A percentile compares a stretch with the other conserved stretches of the same genome.
These are phyloP conservation scores for Litoditis marina DNA, from an alignment of 2,888 invertebrate genomes.

Conservation along the genomic window DNA sequence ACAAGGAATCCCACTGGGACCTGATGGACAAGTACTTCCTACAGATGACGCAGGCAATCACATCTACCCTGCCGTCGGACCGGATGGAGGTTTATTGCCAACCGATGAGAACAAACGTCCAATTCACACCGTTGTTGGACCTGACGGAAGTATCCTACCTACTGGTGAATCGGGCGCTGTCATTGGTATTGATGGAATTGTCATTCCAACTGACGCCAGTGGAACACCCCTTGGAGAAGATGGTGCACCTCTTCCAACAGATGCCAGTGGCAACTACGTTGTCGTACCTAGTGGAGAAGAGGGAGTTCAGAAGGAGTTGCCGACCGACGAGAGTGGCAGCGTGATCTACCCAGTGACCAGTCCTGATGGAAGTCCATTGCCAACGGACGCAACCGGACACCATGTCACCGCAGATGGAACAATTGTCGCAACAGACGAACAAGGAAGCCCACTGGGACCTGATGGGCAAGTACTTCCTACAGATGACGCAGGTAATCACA, in stretches of 20 bases:
- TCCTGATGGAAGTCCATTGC: neutral
- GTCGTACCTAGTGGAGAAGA: conserved; percentile 27
- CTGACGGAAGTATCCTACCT: conserved; percentile 8
- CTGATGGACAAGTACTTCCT: conserved; percentile 22
- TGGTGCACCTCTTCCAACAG: conserved; percentile 24
- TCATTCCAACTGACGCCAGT: conserved; percentile 27
- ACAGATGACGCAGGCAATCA: conserved; percentile 26
- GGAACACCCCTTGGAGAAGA: conserved; percentile 24
- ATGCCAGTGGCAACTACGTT: conserved; percentile 27
- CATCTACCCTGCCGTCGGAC: conserved; percentile 28
- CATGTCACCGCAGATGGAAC: conserved; percentile 25
- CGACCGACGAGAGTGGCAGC: conserved; percentile 12
- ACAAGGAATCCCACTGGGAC: conserved; percentile 10
- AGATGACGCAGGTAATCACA: conserved; percentile 26
- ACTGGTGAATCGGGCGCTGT: neutral
- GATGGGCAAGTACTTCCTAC: conserved; percentile 18
- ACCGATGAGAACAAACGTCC: conserved; percentile 11
- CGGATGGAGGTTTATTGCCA: conserved; percentile 1
- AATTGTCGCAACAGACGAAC: conserved; percentile 20
- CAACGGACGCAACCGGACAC: conserved; percentile 22
- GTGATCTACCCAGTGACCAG: conserved; percentile 1
- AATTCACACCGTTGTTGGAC: conserved; percentile 7
- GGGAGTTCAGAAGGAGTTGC: conserved; percentile 18
- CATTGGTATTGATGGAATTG: conserved; percentile 6
- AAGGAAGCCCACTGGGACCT: conserved; percentile 16